phyloP scores from a whole-genome alignment of 1,140 invertebrate species.

The Tenebrio molitor region DNA sequence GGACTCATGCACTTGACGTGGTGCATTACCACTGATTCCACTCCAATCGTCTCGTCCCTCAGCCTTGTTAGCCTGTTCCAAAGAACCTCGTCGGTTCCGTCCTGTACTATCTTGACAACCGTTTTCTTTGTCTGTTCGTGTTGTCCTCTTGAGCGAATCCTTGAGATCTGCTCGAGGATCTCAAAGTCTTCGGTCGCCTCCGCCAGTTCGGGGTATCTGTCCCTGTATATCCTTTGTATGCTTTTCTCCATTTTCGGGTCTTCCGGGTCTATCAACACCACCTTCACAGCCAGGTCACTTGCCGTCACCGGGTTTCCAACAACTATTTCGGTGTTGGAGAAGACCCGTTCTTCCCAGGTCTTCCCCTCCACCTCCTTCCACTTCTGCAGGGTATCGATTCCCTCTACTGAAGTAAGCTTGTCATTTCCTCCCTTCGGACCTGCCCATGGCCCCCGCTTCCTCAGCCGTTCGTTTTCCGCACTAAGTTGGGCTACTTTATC shows the following conservation, averaged over 20 bases:
- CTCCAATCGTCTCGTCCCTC: not conserved
- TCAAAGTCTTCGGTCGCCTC: constrained; percentile 25
- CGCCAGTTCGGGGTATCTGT: constrained; percentile 41
- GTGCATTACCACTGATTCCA: constrained; percentile 10
- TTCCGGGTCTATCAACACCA: constrained; percentile 40
- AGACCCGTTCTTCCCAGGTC: constrained; percentile 10
- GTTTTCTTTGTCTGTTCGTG: not conserved
- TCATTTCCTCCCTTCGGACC: not conserved
- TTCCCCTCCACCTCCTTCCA: not conserved
- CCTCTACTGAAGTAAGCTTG: not conserved
- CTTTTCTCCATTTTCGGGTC: constrained; percentile 38
- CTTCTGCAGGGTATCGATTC: not conserved
- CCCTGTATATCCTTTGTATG: constrained; percentile 41
- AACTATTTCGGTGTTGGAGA: constrained; percentile 41
- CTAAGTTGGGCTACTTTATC: no score
- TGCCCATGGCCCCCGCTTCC: not conserved
- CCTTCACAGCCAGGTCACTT: constrained; percentile 26
- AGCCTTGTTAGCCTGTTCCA: constrained; percentile 13
- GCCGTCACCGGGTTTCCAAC: constrained; percentile 41
- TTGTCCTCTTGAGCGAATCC: not conserved
- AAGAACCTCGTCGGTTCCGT: constrained; percentile 3
- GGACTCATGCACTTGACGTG: not conserved
- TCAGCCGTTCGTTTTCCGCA: not conserved
- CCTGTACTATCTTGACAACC: constrained; percentile 15
- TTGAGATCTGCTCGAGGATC: constrained; percentile 40